Conservation (phyloP, 2,888 invertebrate genomes). For the Ectemnius continuus region DNA sequence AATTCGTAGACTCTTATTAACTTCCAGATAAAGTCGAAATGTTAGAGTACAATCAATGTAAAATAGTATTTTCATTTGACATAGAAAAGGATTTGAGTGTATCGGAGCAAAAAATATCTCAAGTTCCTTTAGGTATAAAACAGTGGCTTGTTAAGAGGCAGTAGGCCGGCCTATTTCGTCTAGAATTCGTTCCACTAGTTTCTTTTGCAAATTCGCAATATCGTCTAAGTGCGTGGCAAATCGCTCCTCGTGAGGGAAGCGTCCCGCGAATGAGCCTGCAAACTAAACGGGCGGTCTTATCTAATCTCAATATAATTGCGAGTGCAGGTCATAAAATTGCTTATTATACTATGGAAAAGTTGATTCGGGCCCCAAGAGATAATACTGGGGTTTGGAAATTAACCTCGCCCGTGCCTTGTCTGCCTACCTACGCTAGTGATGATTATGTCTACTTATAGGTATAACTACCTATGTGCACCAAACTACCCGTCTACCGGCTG, state of each 20-base stretch:
- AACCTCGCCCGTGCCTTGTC: constrained; percentile 73
- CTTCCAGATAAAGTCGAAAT: too few relatives aligned
- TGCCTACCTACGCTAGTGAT: constrained; percentile 71
- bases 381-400: constrained; percentile 75
- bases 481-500: constrained; percentile 70
- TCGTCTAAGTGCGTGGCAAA: constrained; percentile 26
- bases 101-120: too few relatives aligned
- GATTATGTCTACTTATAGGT: constrained; percentile 72
- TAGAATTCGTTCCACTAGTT: too few relatives aligned
- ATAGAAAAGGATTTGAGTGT: too few relatives aligned
- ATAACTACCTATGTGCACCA: constrained; percentile 66
- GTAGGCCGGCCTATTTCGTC: too few relatives aligned
- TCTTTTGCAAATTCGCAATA: constrained; percentile 21
- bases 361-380: constrained; percentile 72
- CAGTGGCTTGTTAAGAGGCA: too few relatives aligned
- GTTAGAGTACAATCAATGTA: too few relatives aligned
- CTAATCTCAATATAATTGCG: constrained; percentile 73
- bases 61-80: too few relatives aligned
- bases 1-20: too few relatives aligned
- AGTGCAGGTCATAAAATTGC: constrained; percentile 74
- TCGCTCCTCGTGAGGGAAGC: not conserved
- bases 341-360: constrained; percentile 77
- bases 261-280: constrained; percentile 26
- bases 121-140: too few relatives aligned
- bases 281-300: constrained; percentile 54